Evolutionary conservation across 2,888 invertebrate genomes (phyloP).

Genomic region (Hypsopygia costalis): DNA sequence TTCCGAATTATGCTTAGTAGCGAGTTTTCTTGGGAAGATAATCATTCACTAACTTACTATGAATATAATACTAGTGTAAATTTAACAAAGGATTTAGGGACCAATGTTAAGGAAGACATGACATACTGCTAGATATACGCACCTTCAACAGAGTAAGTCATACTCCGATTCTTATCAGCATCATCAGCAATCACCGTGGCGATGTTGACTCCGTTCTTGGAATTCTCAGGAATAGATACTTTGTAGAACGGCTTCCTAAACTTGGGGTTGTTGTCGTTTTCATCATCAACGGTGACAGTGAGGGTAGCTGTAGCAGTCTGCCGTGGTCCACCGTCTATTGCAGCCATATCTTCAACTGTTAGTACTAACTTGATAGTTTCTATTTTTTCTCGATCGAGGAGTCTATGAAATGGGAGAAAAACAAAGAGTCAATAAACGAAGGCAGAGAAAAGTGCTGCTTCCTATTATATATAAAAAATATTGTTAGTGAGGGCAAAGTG

Average conservation of each 20-base stretch:
- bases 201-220: constrained; percentile 90
- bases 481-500: too few species aligned
- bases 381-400: constrained; percentile 91
- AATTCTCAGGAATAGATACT: constrained; percentile 91
- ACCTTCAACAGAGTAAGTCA: constrained; percentile 89
- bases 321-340: constrained; percentile 82
- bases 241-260: constrained; percentile 90
- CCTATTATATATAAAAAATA: too few species aligned
- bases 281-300: constrained; percentile 89
- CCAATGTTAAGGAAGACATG: too few species aligned
- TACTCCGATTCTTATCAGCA: constrained; percentile 91
- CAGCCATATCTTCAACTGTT: constrained; percentile 91
- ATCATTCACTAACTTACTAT: too few species aligned
- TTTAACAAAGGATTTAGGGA: too few species aligned
- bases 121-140: too few species aligned
- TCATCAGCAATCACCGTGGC: constrained; percentile 91
- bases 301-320: constrained; percentile 89
- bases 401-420: constrained; percentile 50
- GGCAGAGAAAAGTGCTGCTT: too few species aligned
- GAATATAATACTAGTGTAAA: too few species aligned
- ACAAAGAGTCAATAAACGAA: too few species aligned
- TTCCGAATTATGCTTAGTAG: too few species aligned
- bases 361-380: constrained; percentile 89
- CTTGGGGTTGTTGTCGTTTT: constrained; percentile 94
- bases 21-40: too few species aligned